Evolutionary conservation across 1,140 invertebrate species (phyloP), one percentile per base, ranked within the genome.

Genomic region (Battus philenor): DNA sequence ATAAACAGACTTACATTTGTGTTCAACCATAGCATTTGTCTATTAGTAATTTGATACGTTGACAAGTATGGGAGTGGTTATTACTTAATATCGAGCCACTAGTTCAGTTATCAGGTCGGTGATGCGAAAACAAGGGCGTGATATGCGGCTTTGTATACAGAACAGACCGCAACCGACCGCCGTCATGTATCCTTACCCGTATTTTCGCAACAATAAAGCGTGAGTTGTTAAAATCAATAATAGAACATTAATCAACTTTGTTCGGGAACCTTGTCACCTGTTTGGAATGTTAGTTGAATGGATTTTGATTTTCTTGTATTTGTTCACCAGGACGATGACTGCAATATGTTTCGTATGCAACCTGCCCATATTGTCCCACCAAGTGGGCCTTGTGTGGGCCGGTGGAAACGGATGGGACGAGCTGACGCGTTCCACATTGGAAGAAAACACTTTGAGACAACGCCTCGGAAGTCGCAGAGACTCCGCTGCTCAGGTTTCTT

Each of bases 341-440:
- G 92, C 94, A 72, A 93, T 97, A 84, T 97, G 95, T 87, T 97
- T 97, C 87, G 94, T 97, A 54, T 97, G 96, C 91, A 96, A 97
- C 86, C 89, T 97, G 64, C 95, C 95, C 52, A 97, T 97, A 73
- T 89, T 97, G 64, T 95, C 93, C 48, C 95, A 97, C 87, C 95
- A 97, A 89, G 95, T 97, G 70, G 95, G 94, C 5, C 81, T 97
- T 75, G 92, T 96, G 68, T 97, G 95, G 94, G 93, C 95, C 68
- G 95, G 95, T 26, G 94, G 94, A 61, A 97, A 96, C 78, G 94
- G 95, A 54, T 95, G 94, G 92, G 95, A 97, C 90, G 95, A 97
- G 78, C 88, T 96, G 50, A 90, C 95, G 17, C 87, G 94, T 59
- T 94, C 94, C 66, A 93, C 94, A 68, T 87, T 95, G 56, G 94